A percentile compares a stretch with the other conserved stretches of the same genome.
Conservation (phyloP, 2,888 invertebrate genomes). For the Patella depressa region DNA sequence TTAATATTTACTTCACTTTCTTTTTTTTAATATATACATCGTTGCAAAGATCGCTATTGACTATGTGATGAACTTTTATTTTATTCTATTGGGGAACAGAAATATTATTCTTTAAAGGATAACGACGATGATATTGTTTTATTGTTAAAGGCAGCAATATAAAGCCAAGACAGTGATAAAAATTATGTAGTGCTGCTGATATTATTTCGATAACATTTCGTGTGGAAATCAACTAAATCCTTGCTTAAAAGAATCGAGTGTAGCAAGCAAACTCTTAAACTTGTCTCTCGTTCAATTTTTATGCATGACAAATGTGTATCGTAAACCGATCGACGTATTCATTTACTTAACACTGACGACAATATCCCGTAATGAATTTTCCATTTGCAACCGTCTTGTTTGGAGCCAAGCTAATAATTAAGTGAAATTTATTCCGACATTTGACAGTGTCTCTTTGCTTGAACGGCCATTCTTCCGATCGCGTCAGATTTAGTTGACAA, state of each 20-base stretch:
- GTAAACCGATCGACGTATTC: conserved; percentile 12
- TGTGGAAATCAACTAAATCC: conserved; percentile 4
- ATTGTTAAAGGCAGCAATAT: no score
- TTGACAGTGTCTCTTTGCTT: conserved; percentile 7
- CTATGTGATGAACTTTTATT: no score
- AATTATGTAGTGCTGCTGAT: neutral
- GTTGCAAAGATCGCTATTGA: no score
- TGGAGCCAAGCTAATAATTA: neutral
- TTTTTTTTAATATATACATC: no score
- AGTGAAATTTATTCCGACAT: neutral
- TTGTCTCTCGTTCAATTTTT: conserved; percentile 1
- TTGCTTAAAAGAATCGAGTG: neutral
- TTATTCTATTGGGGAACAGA: no score
- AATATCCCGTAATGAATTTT: conserved; percentile 10
- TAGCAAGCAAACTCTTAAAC: neutral
- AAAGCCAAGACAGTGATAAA: no score
- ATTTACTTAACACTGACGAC: conserved; percentile 11
- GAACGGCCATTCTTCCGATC: neutral
- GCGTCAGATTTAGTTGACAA: neutral
- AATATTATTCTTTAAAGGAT: no score
- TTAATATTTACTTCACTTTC: no score
- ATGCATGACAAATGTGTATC: conserved; percentile 8
- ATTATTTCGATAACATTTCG: neutral
- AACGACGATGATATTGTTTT: no score
- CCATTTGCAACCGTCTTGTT: conserved; percentile 12